Base-by-base conservation (phyloP, 2,113 vertebrate genomes). In the Oryzias woworae region DNA sequence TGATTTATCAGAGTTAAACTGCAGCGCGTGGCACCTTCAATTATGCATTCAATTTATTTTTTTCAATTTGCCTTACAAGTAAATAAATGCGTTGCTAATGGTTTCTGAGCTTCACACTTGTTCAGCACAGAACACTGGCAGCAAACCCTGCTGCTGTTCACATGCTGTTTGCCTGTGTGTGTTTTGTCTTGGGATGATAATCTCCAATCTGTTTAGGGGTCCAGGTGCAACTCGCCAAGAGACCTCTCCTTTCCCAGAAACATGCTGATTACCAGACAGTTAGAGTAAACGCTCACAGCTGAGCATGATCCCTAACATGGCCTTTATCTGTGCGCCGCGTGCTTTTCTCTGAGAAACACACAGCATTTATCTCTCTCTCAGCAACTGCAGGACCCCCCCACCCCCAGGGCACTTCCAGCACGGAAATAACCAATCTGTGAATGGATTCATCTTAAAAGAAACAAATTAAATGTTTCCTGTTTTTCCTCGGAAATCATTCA, bases 231-330 rank as follows among this genome's bases (percentile, higher is more conserved):
- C 69, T 53, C 67, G 5, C 72, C 41, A 1, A 75, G 82, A 57
- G 64, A 63, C 58, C 14, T 45, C 60, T 48, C 49, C 62, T 55
- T 49, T 50, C 58, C 62, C 16, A 53, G 65, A 84, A 82, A 78
- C 48, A 62, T 28, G 1, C 59, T 75, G 75, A 87, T 89, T 87
- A 69, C 80, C 28, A 71, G 62, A 78, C 83, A 87, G 87, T 89
- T 87, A 81, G 54, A 64, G 80, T 87, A 86, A 89, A 87, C 82
- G 78, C 74, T 81, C 74, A 52, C 87, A 80, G 87, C 69, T 66
- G 42, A 63, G 63, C 69, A 63, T 51, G 58, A 66, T 74, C 70
- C 69, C 54, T 78, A 80, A 81, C 79, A 54, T 71, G 55, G 54
- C 58, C 51, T 66, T 61, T 71, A 83, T 81, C 75, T 74, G 78